Conservation (phyloP, 2,797 vertebrate genomes). For the Octomys mimax region DNA sequence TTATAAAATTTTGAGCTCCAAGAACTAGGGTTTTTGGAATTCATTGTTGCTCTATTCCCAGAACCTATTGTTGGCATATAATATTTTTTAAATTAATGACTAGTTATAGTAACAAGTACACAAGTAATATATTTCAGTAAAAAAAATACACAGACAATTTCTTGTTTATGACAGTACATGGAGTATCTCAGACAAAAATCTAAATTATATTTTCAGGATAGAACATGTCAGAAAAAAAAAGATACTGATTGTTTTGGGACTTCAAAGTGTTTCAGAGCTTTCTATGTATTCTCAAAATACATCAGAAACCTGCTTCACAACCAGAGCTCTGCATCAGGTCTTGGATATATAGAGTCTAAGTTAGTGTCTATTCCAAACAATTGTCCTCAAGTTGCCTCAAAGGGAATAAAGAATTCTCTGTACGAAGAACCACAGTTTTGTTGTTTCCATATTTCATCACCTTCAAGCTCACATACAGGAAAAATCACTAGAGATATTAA, state of each 20-base stretch:
- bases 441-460: constrained; percentile 30
- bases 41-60: background rate
- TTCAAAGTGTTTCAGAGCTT: constrained; percentile 7
- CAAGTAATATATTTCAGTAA: constrained; percentile 11
- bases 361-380: constrained; percentile 25
- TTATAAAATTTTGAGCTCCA: background rate
- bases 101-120: background rate
- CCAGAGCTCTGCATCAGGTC: background rate
- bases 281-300: constrained; percentile 30
- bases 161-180: background rate
- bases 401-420: constrained; percentile 51
- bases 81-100: background rate
- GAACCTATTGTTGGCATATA: background rate
- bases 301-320: background rate
- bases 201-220: constrained; percentile 41
- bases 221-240: constrained; percentile 40
- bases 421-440: background rate
- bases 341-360: background rate
- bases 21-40: background rate
- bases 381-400: constrained; percentile 3
- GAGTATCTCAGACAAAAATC: background rate
- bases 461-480: background rate
- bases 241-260: constrained; percentile 37
- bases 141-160: background rate
- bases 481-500: background rate